Base-by-base conservation (phyloP, 2,888 invertebrate genomes). In the Neocrepidodera transversa region DNA sequence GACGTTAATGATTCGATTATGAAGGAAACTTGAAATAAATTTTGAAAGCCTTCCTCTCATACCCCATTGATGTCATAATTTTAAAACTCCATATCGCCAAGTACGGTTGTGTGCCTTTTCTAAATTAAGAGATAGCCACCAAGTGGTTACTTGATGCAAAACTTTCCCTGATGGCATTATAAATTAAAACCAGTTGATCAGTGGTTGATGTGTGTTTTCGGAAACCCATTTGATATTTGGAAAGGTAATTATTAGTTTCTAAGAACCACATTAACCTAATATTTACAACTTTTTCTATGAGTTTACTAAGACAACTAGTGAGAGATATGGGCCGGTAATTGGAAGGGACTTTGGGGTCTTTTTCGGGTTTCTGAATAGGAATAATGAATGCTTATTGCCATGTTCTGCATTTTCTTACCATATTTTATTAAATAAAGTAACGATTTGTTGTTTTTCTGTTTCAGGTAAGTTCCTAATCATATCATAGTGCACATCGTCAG, bases 41-140 rank as follows among this genome's bases (percentile, higher is more conserved):
- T 30, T 7, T 14, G 65, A 16, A 7, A 58, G 16, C 11, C 53
- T 59, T 18, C 66, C 66, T 14, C 52, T 47, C 5, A 65, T 20
- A 13, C 56, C 61, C 59, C 58, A 65, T n/a, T 49, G 17, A 26
- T 60, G 47, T 10, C 65, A 2, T 10, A 30, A 49, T 32, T 50
- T 20, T 4, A 66, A 13, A 14, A 65, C 58, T 7, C 42, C 55
- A 50, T 63, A 53, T 13, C 63, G 43, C 62, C 64, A 65, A 1
- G 63, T 47, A 14, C 17, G 47, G 13, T 58, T 52, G 14, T 23
- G 38, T 4, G 47, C 54, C 14, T 56, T 56, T 18, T 56, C 40
- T 10, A 56, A 6, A 10, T 56, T 32, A 36, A 58, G 28, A 42
- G 1, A 58, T 45, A 4, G 47, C 58, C 6, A 58, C 26, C 10